Conservation (phyloP, 2,888 invertebrate genomes). For the Lymantria dispar region DNA sequence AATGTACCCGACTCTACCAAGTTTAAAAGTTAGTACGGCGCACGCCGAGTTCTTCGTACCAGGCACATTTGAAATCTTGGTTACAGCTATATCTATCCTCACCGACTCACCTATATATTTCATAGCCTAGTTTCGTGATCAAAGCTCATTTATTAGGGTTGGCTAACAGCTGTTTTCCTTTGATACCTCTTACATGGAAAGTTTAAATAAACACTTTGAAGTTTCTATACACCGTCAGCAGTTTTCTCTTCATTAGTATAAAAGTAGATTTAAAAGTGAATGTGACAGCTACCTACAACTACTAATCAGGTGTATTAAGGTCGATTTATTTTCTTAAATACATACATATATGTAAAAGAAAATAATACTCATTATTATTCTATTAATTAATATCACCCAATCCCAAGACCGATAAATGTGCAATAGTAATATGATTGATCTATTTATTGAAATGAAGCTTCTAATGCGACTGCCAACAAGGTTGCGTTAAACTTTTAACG, state of each 20-base stretch:
- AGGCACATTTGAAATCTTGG: constrained; percentile 38
- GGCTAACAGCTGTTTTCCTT: constrained; percentile 40
- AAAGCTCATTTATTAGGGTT: constrained; percentile 47
- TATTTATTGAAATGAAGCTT: too few relatives aligned
- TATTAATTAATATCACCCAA: too few relatives aligned
- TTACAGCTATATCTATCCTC: constrained; percentile 27
- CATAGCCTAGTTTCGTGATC: constrained; percentile 51
- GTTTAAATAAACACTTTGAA: constrained; percentile 38
- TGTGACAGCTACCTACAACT: too few relatives aligned
- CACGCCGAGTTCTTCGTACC: constrained; percentile 17
- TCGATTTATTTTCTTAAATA: too few relatives aligned
- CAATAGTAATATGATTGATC: too few relatives aligned
- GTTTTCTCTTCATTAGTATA: not conserved
- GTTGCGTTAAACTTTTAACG: too few relatives aligned
- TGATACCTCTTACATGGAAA: constrained; percentile 31
- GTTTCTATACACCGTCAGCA: constrained; percentile 10
- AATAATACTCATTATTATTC: too few relatives aligned
- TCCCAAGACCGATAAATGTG: too few relatives aligned
- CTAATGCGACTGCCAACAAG: too few relatives aligned
- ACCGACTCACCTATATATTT: constrained; percentile 53
- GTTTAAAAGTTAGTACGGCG: constrained; percentile 20
- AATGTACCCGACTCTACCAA: constrained; percentile 29
- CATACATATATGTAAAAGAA: too few relatives aligned
- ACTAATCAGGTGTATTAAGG: too few relatives aligned
- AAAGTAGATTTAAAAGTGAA: too few relatives aligned